Conservation (phyloP, 2,888 invertebrate species). For the Eudasyphora cyanicolor region DNA sequence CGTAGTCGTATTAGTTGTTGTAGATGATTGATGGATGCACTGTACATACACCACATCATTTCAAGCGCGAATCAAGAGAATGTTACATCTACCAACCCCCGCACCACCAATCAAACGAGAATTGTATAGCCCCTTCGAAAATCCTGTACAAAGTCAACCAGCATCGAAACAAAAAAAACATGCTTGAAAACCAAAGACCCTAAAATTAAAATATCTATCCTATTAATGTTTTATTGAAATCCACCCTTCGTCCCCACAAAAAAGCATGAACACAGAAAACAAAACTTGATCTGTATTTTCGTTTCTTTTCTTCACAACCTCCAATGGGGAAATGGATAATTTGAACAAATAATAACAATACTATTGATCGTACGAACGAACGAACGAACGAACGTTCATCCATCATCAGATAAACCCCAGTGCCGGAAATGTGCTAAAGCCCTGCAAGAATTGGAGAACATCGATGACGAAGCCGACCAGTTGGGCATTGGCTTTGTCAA, state of each 20-base stretch:
- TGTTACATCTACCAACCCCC: not conserved
- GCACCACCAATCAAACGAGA: not conserved
- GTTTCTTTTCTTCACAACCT: not conserved
- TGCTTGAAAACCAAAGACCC: not conserved
- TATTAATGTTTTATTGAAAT: not conserved
- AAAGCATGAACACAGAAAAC: not conserved
- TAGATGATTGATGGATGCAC: not conserved
- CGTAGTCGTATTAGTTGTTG: not conserved
- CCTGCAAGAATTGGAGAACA: slow-evolving; percentile 94
- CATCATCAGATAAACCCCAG: slow-evolving; percentile 89
- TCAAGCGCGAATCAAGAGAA: not conserved
- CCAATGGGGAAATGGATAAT: not conserved
- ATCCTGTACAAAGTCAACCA: not conserved
- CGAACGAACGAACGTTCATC: too few relatives aligned
- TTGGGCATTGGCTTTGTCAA: slow-evolving; percentile 96
- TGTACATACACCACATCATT: not conserved
- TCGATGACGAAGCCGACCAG: slow-evolving; percentile 96
- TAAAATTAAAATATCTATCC: not conserved
- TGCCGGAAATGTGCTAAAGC: slow-evolving; percentile 96
- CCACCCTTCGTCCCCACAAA: not conserved
- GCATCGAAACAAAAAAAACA: not conserved
- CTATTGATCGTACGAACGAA: too few relatives aligned
- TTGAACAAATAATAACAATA: too few relatives aligned
- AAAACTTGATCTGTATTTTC: not conserved
- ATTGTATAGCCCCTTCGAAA: not conserved